phyloP scores from a whole-genome alignment of 2,888 invertebrate genomes.

The Xylocampa areola region DNA sequence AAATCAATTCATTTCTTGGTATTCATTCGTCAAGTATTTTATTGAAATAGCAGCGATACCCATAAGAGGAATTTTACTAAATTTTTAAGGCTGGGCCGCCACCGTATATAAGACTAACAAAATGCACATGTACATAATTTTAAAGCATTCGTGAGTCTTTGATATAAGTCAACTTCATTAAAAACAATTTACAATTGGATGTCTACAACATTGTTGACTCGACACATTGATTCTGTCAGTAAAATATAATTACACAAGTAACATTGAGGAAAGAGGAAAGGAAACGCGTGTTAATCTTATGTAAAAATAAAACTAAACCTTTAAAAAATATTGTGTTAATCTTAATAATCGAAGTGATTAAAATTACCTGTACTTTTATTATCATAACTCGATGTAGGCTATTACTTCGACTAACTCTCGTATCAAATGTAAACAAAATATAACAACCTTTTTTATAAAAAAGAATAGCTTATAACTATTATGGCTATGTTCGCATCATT shows the following conservation, averaged over 20 bases:
- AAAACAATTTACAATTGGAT: conserved; percentile 64
- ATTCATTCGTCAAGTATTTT: too few species aligned
- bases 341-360: conserved; percentile 78
- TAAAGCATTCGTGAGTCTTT: conserved; percentile 70
- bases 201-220: conserved; percentile 44
- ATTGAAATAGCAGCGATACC: too few species aligned
- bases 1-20: too few species aligned
- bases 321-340: conserved; percentile 83
- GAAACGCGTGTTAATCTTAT: conserved; percentile 80
- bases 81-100: conserved; percentile 12
- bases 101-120: conserved; percentile 77
- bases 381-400: conserved; percentile 86
- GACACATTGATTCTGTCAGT: conserved; percentile 50
- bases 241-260: conserved; percentile 61
- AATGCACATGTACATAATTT: conserved; percentile 79
- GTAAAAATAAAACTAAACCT: conserved; percentile 76
- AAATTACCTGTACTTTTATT: conserved; percentile 87
- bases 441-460: conserved; percentile 72
- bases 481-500: conserved; percentile 70
- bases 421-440: conserved; percentile 85
- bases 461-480: conserved; percentile 69
- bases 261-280: conserved; percentile 69
- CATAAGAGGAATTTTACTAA: too few species aligned
- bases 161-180: conserved; percentile 63
- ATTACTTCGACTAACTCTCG: conserved; percentile 76